These are phyloP conservation scores for Astyanax mexicanus DNA, from an alignment of 2,797 vertebrate species.

Conservation along the genomic window DNA sequence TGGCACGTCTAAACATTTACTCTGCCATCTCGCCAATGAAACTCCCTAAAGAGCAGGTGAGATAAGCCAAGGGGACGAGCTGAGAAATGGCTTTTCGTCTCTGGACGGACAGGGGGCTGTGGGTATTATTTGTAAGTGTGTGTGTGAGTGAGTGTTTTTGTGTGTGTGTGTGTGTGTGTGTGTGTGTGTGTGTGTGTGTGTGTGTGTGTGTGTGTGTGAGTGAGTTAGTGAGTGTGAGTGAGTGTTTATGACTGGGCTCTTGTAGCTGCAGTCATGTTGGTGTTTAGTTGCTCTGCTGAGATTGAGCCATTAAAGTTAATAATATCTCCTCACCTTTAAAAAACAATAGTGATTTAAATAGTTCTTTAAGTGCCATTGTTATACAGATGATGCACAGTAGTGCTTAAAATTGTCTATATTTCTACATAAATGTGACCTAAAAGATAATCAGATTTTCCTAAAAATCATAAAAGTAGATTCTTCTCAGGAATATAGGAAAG, in stretches of 20 bases:
- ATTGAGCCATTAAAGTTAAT: neutral
- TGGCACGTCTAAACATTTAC: slow-evolving; percentile 11
- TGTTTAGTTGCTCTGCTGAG: neutral
- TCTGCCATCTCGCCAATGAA: slow-evolving; percentile 24
- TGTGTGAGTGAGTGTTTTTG: slow-evolving; percentile 37
- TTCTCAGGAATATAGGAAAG: no score
- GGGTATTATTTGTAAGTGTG: slow-evolving; percentile 37
- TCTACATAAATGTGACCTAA: no score
- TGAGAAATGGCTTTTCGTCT: slow-evolving; percentile 46
- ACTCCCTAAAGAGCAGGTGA: slow-evolving; percentile 38
- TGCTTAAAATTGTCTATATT: no score
- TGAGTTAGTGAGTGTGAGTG: no score
- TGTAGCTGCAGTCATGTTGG: neutral
- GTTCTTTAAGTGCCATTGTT: no score
- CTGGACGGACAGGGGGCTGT: slow-evolving; percentile 40
- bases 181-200: neutral
- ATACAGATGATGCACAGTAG: no score
- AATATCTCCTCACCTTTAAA: neutral
- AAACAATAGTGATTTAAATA: no score
- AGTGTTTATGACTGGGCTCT: neutral
- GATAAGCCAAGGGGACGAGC: slow-evolving; percentile 29
- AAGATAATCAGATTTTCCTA: no score
- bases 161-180: slow-evolving; percentile 16
- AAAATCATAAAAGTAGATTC: no score
- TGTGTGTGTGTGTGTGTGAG: no score